These are phyloP conservation scores for Cheilosia grossa DNA, from an alignment of 2,888 invertebrate genomes.

Conservation along the genomic window DNA sequence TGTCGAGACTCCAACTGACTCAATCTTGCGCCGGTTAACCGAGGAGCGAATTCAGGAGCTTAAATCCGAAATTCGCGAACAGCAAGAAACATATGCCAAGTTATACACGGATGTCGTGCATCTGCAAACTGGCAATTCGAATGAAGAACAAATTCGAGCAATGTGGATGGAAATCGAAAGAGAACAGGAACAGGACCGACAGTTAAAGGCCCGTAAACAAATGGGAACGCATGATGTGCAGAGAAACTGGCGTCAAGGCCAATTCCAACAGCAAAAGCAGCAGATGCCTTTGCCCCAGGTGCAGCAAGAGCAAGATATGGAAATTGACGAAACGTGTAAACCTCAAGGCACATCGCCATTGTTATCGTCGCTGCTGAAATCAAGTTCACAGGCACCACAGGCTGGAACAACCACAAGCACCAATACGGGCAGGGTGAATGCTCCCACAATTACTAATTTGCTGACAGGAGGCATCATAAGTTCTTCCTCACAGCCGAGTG, in stretches of 20 bases:
- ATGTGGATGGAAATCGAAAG: conserved; percentile 90
- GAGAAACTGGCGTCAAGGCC: conserved; percentile 85
- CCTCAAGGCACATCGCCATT: conserved; percentile 87
- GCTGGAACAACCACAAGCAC: conserved; percentile 78
- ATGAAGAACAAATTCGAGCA: conserved; percentile 89
- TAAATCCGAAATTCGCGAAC: conserved; percentile 87
- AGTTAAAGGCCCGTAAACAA: conserved; percentile 87
- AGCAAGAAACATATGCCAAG: conserved; percentile 89
- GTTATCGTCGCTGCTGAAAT: conserved; percentile 92
- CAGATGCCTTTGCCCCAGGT: conserved; percentile 25
- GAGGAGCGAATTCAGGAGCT: conserved; percentile 92
- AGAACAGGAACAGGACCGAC: conserved; percentile 85
- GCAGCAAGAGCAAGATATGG: conserved; percentile 76
- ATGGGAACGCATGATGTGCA: conserved; percentile 83
- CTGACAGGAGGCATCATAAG: conserved; percentile 80
- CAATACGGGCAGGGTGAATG: conserved; percentile 78
- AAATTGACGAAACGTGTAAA: conserved; percentile 77
- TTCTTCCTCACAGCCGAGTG: conserved; percentile 77
- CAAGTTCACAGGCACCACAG: conserved; percentile 85
- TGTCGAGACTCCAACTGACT: conserved; percentile 90
- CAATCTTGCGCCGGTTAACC: conserved; percentile 89
- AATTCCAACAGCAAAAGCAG: conserved; percentile 34
- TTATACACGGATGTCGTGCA: conserved; percentile 86
- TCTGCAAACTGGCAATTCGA: conserved; percentile 84
- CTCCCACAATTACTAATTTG: conserved; percentile 83